phyloP scores from a whole-genome alignment of 2,113 vertebrate species.

The Brachypteracias leptosomus region DNA sequence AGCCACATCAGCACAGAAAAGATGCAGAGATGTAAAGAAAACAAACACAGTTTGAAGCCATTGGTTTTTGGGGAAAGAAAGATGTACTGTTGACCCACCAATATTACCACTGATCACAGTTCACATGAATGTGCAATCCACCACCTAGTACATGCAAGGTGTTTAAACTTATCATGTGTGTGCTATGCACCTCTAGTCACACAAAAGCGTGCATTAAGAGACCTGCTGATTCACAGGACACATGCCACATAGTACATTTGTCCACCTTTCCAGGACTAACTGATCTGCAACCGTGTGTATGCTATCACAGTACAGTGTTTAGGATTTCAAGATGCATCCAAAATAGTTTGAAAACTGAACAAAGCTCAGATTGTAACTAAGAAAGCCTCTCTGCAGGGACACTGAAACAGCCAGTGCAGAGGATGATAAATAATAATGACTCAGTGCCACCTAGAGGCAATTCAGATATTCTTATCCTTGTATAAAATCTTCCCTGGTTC shows the following conservation, averaged over 20 bases:
- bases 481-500: background rate
- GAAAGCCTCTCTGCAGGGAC: background rate
- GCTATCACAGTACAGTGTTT: background rate
- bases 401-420: background rate
- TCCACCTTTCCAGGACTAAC: background rate
- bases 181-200: background rate
- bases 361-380: background rate
- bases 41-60: background rate
- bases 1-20: background rate
- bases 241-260: rapidly evolving
- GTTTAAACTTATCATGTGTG: background rate
- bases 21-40: background rate
- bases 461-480: background rate
- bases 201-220: rapidly evolving
- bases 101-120: background rate
- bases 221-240: background rate
- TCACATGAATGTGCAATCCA: background rate
- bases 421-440: background rate
- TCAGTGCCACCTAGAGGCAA: slow-evolving; percentile 52
- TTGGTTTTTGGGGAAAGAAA: background rate
- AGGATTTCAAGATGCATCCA: background rate
- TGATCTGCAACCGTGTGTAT: background rate
- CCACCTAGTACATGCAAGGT: background rate
- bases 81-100: background rate
- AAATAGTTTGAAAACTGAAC: background rate